These are phyloP conservation scores for Campaea margaritaria DNA, from an alignment of 2,888 invertebrate species.

Conservation along the genomic window DNA sequence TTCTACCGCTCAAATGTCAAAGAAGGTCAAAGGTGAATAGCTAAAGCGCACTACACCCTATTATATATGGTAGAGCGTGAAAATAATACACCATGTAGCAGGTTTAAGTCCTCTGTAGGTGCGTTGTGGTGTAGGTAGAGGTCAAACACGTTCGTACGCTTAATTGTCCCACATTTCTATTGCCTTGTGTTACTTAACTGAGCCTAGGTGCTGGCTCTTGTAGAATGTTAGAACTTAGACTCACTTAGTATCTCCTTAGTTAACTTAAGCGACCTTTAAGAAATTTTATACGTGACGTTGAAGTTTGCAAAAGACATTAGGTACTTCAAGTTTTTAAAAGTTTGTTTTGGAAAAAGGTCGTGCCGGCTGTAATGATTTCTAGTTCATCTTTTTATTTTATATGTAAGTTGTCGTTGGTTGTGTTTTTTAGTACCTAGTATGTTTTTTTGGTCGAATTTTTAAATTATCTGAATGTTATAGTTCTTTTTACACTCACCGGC, in stretches of 20 bases:
- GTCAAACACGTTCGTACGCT: slow-evolving; percentile 39
- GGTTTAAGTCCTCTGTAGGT: slow-evolving; percentile 13
- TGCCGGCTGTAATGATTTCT: too few relatives aligned
- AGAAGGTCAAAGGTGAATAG: slow-evolving; percentile 18
- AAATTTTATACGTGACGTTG: slow-evolving; percentile 5
- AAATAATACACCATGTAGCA: slow-evolving; percentile 24
- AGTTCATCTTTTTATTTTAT: too few relatives aligned
- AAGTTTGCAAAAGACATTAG: too few relatives aligned
- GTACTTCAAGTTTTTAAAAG: too few relatives aligned
- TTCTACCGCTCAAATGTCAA: slow-evolving; percentile 1
- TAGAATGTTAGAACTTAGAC: slow-evolving; percentile 7
- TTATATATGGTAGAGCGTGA: slow-evolving; percentile 19
- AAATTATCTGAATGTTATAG: too few relatives aligned
- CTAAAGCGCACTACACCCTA: slow-evolving; percentile 10
- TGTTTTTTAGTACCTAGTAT: too few relatives aligned
- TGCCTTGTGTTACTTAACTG: slow-evolving; percentile 32
- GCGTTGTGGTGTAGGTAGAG: slow-evolving; percentile 30
- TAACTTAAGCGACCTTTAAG: slow-evolving; percentile 8
- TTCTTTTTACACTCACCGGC: too few relatives aligned
- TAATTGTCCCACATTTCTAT: slow-evolving; percentile 40
- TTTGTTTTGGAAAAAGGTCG: too few relatives aligned
- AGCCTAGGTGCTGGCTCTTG: slow-evolving; percentile 12
- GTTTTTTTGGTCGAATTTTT: too few relatives aligned
- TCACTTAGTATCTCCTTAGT: too few relatives aligned
- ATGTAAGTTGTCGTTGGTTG: too few relatives aligned